These are phyloP conservation scores for Psophia crepitans DNA, from an alignment of 2,113 vertebrate genomes.

Conservation along the genomic window DNA sequence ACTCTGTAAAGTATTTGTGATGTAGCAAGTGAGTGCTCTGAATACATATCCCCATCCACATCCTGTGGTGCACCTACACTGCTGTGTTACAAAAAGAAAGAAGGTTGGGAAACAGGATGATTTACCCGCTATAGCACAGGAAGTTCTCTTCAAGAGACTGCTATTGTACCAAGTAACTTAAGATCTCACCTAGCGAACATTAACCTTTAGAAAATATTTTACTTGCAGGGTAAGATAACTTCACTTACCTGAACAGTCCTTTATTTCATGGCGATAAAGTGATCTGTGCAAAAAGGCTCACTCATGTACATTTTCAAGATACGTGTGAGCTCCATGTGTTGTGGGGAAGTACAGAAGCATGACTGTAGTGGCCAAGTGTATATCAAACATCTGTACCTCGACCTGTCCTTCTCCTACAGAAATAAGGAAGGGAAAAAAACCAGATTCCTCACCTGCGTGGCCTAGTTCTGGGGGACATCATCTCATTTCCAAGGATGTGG, in stretches of 20 bases:
- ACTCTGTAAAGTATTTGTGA: background rate
- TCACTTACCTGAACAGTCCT: background rate
- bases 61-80: background rate
- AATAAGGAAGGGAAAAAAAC: background rate
- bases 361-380: accelerated
- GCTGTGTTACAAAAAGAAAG: background rate
- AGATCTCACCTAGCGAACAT: background rate
- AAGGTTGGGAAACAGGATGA: background rate
- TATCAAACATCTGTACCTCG: background rate
- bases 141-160: background rate
- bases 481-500: slow-evolving; percentile 97
- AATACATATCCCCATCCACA: background rate
- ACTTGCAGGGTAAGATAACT: background rate
- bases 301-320: background rate
- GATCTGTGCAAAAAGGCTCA: background rate
- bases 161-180: background rate
- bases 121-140: background rate
- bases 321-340: accelerated
- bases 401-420: background rate
- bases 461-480: slow-evolving; percentile 96
- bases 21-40: background rate
- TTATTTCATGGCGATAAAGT: background rate
- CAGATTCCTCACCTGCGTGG: slow-evolving; percentile 87
- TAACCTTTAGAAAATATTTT: background rate
- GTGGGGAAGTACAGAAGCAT: background rate